Base-by-base conservation (phyloP, 2,797 vertebrate species). In the Myotis daubentonii region DNA sequence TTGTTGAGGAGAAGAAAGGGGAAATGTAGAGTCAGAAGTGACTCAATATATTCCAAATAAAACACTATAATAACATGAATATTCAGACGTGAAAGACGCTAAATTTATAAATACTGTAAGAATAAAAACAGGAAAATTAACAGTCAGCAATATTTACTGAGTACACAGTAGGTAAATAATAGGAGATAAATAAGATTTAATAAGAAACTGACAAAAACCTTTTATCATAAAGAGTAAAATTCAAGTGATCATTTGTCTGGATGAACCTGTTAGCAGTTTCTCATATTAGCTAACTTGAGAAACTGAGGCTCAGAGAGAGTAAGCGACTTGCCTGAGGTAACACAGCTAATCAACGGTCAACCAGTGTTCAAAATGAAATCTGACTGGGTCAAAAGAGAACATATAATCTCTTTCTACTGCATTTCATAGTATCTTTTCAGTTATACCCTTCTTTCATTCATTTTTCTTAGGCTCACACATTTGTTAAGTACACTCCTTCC, bases 211-310 rank as follows among this genome's bases (percentile, higher is more conserved):
- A 87, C 22, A 88, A 83, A 51, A 55, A 89, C 72, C 17, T 11
- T 84, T 93, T 71, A 92, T 90, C 78, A 83, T 41, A 62, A 88
- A 93, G 11, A 76, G 33, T 86, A 65, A 95, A 89, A 74, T 55
- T 95, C 68, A 81, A 66, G 33, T 55, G 57, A 89, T 76, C 28
- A 87, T 49, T 60, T 81, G 10, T 60, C 57, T 60, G 12, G 60
- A 28, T 30, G 60, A 62, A 79, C 22, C 74, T 74, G 66, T 75
- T 30, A 68, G 71, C 33, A 75, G 25, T 19, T 11, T 75, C 28
- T 53, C 28, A 47, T 19, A 70, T 53, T 72, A 66, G 60, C 38
- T 88, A 87, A 71, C 23, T 62, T 75, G 74, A 79, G 62, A 93
- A 74, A 92, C 23, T 57, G 9, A 62, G 65, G 11, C 38, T 85